phyloP scores from a whole-genome alignment of 1,140 invertebrate genomes.

The Cepaea nemoralis region DNA sequence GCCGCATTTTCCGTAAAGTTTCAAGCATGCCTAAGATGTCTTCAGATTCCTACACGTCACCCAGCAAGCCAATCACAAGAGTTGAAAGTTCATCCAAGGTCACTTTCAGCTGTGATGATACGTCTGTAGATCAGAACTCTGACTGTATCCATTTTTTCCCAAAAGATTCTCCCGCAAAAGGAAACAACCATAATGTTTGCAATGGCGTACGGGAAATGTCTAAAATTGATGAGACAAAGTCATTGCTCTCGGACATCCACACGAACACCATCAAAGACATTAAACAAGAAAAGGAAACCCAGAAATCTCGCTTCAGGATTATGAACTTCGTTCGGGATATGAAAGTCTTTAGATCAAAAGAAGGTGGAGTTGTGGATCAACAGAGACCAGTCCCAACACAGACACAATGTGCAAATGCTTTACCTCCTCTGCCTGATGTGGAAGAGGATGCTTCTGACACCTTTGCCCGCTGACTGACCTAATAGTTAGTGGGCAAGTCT shows the following conservation, averaged over 20 bases:
- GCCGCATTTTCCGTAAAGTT: background rate
- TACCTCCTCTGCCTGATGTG: slow-evolving; percentile 2
- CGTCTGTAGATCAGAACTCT: background rate
- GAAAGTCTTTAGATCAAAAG: background rate
- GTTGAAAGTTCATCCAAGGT: slow-evolving; percentile 22
- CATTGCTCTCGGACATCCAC: background rate
- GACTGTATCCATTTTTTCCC: background rate
- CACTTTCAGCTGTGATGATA: slow-evolving; percentile 16
- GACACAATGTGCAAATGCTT: background rate
- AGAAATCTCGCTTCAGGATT: background rate
- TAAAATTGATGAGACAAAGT: background rate
- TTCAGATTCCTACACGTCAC: background rate
- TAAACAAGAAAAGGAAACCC: background rate
- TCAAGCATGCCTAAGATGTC: slow-evolving; percentile 31
- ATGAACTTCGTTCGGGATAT: background rate
- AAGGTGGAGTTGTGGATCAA: background rate
- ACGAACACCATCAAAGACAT: background rate
- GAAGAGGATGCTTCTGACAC: background rate
- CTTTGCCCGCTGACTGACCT: no score
- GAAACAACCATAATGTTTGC: background rate
- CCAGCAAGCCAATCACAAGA: background rate
- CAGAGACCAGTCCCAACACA: no score
- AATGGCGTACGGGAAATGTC: background rate
- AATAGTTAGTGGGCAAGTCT: no score
- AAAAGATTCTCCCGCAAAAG: background rate